Evolutionary conservation across 2,888 invertebrate species (phyloP).

Genomic region (Mesoligia furuncula): DNA sequence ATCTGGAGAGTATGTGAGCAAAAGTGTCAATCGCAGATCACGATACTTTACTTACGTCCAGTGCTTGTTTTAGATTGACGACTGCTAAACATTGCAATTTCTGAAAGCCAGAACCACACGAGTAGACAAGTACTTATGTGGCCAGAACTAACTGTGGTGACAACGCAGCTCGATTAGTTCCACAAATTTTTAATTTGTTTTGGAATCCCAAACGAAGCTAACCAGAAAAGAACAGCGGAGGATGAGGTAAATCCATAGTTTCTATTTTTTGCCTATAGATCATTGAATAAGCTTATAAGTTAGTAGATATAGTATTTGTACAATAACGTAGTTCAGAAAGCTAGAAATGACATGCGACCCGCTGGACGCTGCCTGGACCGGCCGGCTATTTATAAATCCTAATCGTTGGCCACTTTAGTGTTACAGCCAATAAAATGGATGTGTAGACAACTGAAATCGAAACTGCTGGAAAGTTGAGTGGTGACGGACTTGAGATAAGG

Average conservation of each 20-base stretch:
- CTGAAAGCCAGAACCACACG: not conserved
- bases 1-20: not conserved
- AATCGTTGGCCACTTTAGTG: constrained; percentile 40
- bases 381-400: constrained; percentile 55
- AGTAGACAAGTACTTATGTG: too few species aligned
- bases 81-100: not conserved
- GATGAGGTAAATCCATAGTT: not conserved
- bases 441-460: constrained; percentile 41
- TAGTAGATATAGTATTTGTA: not conserved
- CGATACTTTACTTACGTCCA: not conserved
- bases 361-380: constrained; percentile 22
- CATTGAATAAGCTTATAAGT: not conserved
- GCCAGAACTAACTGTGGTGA: not conserved
- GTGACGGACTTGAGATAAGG: not conserved
- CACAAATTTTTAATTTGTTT: not conserved
- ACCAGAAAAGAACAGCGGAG: not conserved
- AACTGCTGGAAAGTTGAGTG: constrained; percentile 49
- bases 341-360: constrained; percentile 35
- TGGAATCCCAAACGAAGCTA: too few species aligned
- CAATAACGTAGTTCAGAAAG: constrained; percentile 28
- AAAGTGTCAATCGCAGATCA: not conserved
- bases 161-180: not conserved
- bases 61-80: not conserved
- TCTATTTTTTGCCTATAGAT: not conserved
- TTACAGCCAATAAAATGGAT: constrained; percentile 51